These are phyloP conservation scores for Drosophila suboccidentalis DNA, from an alignment of 2,888 invertebrate genomes.

Conservation along the genomic window DNA sequence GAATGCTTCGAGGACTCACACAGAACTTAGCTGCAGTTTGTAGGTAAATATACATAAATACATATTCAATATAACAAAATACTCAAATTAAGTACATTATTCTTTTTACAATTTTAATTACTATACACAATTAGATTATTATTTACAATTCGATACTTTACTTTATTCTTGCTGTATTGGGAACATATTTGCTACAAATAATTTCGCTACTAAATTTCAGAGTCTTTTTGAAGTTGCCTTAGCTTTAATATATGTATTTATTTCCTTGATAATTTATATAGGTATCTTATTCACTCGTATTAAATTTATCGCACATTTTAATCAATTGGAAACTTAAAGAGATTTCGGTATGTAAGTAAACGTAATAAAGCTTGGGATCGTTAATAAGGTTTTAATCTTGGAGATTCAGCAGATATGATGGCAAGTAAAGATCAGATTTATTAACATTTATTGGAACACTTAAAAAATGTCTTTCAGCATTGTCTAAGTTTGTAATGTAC, in stretches of 20 bases:
- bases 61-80: constrained; percentile 43
- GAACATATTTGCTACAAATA: constrained; percentile 74
- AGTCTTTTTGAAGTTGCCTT: constrained; percentile 80
- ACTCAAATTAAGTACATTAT: constrained; percentile 22
- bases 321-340: constrained; percentile 8
- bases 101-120: constrained; percentile 49
- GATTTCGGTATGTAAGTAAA: background rate
- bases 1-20: constrained; percentile 44
- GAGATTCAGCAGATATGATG: background rate
- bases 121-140: constrained; percentile 33
- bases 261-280: constrained; percentile 14
- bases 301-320: constrained; percentile 9
- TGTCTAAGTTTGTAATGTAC: background rate
- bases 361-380: background rate
- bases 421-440: background rate
- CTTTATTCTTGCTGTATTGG: constrained; percentile 31
- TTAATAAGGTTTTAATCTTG: background rate
- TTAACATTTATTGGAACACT: background rate
- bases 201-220: constrained; percentile 71
- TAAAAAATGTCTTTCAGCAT: background rate
- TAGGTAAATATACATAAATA: constrained; percentile 29
- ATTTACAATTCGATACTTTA: constrained; percentile 40
- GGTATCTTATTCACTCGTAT: constrained; percentile 14
- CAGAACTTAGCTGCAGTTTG: constrained; percentile 21
- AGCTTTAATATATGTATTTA: constrained; percentile 34